Conservation (phyloP, 2,888 invertebrate genomes). For the Chouioia cunea region DNA sequence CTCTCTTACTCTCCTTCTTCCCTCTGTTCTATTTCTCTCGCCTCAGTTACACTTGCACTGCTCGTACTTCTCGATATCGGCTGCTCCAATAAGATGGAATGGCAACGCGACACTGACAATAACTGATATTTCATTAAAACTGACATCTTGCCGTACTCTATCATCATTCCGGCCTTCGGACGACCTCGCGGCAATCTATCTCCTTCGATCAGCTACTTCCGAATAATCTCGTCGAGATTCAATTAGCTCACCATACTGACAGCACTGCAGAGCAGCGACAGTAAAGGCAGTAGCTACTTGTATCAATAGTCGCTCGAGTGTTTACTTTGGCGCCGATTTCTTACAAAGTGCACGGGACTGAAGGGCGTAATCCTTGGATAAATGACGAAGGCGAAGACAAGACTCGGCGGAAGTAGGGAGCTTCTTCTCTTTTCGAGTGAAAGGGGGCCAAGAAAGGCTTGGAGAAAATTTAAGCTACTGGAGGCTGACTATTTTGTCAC, state of each 20-base stretch:
- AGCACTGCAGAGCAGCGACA: too few species aligned
- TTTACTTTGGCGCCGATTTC: conserved; percentile 30
- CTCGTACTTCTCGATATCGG: neutral
- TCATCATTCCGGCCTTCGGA: conserved; percentile 38
- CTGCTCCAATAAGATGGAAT: conserved; percentile 22
- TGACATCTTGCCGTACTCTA: conserved; percentile 39
- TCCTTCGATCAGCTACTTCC: conserved; percentile 10
- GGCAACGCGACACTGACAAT: conserved; percentile 41
- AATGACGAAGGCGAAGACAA: conserved; percentile 39
- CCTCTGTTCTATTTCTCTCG: conserved; percentile 4
- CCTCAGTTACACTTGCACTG: neutral
- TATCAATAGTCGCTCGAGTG: neutral
- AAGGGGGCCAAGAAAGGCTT: conserved; percentile 14
- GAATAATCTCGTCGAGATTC: conserved; percentile 6
- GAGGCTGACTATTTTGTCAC: conserved; percentile 64
- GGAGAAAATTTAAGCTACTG: conserved; percentile 36
- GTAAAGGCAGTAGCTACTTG: too few species aligned
- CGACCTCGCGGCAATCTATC: conserved; percentile 7
- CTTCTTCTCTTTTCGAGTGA: conserved; percentile 47
- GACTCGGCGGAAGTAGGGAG: conserved; percentile 45
- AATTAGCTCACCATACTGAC: too few species aligned
- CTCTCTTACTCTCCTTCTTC: too few species aligned
- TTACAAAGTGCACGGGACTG: conserved; percentile 31
- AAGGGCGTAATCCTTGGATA: conserved; percentile 14
- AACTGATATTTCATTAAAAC: conserved; percentile 48